Evolutionary conservation across 2,797 vertebrate species (phyloP).

Genomic region (Hydrocynus forskahlii): DNA sequence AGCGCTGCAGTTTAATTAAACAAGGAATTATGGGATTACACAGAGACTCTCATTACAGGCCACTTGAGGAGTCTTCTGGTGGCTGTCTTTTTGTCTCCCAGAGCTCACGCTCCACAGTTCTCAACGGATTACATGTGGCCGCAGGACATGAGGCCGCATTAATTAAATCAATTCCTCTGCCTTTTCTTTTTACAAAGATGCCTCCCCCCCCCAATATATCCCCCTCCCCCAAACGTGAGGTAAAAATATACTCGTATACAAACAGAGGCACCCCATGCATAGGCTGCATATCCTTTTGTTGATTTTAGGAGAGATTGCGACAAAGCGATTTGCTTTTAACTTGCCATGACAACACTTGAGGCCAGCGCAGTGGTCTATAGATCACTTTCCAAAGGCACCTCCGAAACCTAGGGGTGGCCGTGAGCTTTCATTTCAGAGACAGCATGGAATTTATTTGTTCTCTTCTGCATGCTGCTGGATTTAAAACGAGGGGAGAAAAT

Average conservation of each 20-base stretch:
- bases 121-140: constrained; percentile 79
- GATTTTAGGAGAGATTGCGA: constrained; percentile 59
- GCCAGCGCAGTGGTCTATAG: constrained; percentile 62
- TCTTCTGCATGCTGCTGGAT: constrained; percentile 69
- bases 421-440: constrained; percentile 66
- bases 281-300: constrained; percentile 59
- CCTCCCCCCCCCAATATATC: constrained; percentile 59
- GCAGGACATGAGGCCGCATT: constrained; percentile 79
- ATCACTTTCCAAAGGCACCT: constrained; percentile 71
- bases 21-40: constrained; percentile 88
- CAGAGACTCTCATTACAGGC: constrained; percentile 75
- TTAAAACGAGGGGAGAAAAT: constrained; percentile 54
- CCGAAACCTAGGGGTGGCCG: constrained; percentile 60
- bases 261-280: constrained; percentile 46
- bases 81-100: constrained; percentile 75
- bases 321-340: constrained; percentile 74
- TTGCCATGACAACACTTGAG: constrained; percentile 74
- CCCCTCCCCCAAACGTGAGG: constrained; percentile 40
- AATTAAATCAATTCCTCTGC: constrained; percentile 78
- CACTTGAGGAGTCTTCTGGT: constrained; percentile 75
- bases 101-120: constrained; percentile 74
- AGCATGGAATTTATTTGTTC: constrained; percentile 70
- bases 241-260: constrained; percentile 53
- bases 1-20: constrained; percentile 84
- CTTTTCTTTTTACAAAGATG: constrained; percentile 68